Percentiles rank a stretch among this genome's conserved stretches.
Evolutionary conservation across 2,888 invertebrate genomes (phyloP).

Genomic region (Parasteatoda lunata): DNA sequence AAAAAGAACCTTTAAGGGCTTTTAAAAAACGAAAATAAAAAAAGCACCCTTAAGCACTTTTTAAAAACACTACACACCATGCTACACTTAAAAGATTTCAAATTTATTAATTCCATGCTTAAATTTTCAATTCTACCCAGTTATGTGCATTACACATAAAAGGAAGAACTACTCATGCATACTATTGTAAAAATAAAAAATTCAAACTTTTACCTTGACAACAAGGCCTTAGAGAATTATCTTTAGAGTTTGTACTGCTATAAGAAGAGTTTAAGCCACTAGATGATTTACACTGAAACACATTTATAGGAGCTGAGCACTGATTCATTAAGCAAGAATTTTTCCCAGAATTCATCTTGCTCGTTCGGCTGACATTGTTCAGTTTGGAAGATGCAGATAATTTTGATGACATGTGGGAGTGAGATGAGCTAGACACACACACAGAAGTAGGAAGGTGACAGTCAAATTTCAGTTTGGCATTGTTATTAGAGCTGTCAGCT

Average conservation of each 20-base stretch:
- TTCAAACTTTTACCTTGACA: conserved; percentile 22
- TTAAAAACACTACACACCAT: too few relatives aligned
- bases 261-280: not conserved
- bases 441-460: conserved; percentile 3
- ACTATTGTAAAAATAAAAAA: too few relatives aligned
- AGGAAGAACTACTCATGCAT: too few relatives aligned
- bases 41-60: too few relatives aligned
- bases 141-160: too few relatives aligned
- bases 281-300: conserved; percentile 15
- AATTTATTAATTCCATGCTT: too few relatives aligned
- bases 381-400: conserved; percentile 7
- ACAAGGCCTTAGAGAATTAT: conserved; percentile 16
- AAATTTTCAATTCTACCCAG: too few relatives aligned
- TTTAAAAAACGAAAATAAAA: too few relatives aligned
- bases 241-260: conserved; percentile 5
- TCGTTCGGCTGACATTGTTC: conserved; percentile 6
- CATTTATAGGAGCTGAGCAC: conserved; percentile 23
- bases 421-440: not conserved
- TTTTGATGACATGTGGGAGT: not conserved
- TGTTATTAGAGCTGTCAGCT: not conserved
- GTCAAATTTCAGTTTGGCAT: conserved; percentile 31
- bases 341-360: not conserved
- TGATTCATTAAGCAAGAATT: conserved; percentile 23
- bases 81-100: too few relatives aligned
- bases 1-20: too few relatives aligned